These are phyloP conservation scores for Suillia variegata DNA, from an alignment of 2,888 invertebrate species.

Conservation along the genomic window DNA sequence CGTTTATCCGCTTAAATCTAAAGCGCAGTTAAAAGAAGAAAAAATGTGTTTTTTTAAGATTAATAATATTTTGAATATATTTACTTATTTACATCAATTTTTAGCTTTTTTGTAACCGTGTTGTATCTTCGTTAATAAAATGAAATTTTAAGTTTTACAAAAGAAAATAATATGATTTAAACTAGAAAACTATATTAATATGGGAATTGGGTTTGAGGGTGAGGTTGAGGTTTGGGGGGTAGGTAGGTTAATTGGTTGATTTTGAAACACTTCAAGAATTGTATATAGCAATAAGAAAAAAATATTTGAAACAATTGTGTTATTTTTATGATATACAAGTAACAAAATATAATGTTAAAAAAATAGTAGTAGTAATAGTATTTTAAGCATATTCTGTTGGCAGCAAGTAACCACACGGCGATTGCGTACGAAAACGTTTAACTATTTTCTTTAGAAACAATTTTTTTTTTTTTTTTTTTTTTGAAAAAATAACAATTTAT, in stretches of 20 bases:
- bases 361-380: too few relatives aligned
- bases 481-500: not conserved
- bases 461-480: too few relatives aligned
- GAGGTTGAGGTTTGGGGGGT: too few relatives aligned
- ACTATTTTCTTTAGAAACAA: not conserved
- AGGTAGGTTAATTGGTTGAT: too few relatives aligned
- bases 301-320: slow-evolving; percentile 20
- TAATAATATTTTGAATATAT: slow-evolving; percentile 49
- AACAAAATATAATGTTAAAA: slow-evolving; percentile 29
- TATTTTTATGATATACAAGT: slow-evolving; percentile 23
- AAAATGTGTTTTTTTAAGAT: slow-evolving; percentile 23
- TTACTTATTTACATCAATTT: slow-evolving; percentile 50
- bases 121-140: slow-evolving; percentile 19
- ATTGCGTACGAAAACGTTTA: slow-evolving; percentile 17
- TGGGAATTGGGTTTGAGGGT: too few relatives aligned
- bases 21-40: not conserved
- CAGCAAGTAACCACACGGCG: too few relatives aligned
- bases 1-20: too few relatives aligned
- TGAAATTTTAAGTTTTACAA: slow-evolving; percentile 25
- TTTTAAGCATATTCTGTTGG: too few relatives aligned
- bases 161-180: slow-evolving; percentile 11
- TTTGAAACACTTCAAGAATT: not conserved
- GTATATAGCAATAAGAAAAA: not conserved
- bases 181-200: slow-evolving; percentile 14
- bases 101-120: slow-evolving; percentile 17